Percentiles rank a stretch among this genome's conserved stretches.
phyloP scores from a whole-genome alignment of 2,797 vertebrate species.

The Leptodactylus fallax region DNA sequence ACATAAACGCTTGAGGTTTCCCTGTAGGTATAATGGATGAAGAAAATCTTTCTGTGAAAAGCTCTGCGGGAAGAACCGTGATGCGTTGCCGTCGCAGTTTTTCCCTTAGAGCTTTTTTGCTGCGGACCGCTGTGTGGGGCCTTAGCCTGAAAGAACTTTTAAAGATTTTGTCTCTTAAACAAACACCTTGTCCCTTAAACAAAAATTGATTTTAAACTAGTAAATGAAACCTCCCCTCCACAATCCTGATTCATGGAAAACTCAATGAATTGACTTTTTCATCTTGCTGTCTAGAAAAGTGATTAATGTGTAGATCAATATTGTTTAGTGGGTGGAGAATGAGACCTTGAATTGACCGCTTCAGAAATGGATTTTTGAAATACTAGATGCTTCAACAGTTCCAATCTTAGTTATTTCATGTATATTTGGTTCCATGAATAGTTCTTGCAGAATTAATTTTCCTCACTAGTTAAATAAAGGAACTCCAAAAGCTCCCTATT shows the following conservation, averaged over 20 bases:
- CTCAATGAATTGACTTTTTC: conserved; percentile 6
- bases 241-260: neutral
- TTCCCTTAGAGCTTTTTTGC: too few species aligned
- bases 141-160: too few species aligned
- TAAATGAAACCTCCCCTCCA: neutral
- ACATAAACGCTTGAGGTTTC: too few species aligned
- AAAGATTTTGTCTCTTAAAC: too few species aligned
- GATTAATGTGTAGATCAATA: neutral
- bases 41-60: too few species aligned
- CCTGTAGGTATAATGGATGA: too few species aligned
- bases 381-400: neutral
- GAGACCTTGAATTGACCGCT: neutral
- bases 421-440: neutral
- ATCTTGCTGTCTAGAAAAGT: neutral
- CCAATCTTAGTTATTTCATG: neutral
- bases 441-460: neutral
- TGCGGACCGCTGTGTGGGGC: too few species aligned
- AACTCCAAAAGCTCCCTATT: neutral
- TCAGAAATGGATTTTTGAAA: neutral
- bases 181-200: too few species aligned
- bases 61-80: too few species aligned
- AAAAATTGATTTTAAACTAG: neutral
- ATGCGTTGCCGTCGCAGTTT: too few species aligned
- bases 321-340: neutral
- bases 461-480: neutral